Conservation (phyloP, 2,113 vertebrate species). For the Anhinga rufa region DNA sequence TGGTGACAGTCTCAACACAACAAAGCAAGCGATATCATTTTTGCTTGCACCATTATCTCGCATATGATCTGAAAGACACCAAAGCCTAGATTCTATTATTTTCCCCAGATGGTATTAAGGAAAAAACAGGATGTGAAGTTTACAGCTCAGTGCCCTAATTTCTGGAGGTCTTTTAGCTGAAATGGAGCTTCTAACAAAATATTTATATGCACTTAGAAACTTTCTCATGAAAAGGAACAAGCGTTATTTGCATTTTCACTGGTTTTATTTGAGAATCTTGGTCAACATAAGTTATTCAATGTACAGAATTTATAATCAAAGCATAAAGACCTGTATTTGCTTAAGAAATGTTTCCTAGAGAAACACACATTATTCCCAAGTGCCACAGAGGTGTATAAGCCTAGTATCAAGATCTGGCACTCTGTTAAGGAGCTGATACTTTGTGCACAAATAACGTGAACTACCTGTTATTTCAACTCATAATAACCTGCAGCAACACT, state of each 20-base stretch:
- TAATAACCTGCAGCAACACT: background rate
- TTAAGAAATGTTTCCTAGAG: background rate
- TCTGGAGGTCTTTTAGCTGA: conserved; percentile 40
- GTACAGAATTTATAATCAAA: conserved; percentile 10
- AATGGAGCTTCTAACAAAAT: conserved; percentile 30
- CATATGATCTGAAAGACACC: background rate
- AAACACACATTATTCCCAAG: background rate
- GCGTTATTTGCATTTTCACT: conserved; percentile 30
- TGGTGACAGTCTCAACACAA: background rate
- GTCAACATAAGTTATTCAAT: conserved; percentile 20
- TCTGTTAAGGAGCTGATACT: background rate
- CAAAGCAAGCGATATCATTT: background rate
- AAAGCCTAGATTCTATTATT: background rate
- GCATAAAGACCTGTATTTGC: background rate
- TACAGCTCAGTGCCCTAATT: conserved; percentile 39
- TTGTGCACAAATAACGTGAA: background rate
- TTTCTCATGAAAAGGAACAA: background rate
- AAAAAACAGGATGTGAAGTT: conserved; percentile 18
- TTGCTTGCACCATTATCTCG: background rate
- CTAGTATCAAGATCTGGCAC: background rate
- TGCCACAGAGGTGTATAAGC: background rate
- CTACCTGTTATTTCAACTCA: background rate
- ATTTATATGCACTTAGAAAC: conserved; percentile 8
- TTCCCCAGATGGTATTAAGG: background rate
- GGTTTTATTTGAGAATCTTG: background rate